Evolutionary conservation across 2,113 vertebrate species (phyloP), one percentile per base, ranked within the genome.

Genomic region (Takifugu flavidus): DNA sequence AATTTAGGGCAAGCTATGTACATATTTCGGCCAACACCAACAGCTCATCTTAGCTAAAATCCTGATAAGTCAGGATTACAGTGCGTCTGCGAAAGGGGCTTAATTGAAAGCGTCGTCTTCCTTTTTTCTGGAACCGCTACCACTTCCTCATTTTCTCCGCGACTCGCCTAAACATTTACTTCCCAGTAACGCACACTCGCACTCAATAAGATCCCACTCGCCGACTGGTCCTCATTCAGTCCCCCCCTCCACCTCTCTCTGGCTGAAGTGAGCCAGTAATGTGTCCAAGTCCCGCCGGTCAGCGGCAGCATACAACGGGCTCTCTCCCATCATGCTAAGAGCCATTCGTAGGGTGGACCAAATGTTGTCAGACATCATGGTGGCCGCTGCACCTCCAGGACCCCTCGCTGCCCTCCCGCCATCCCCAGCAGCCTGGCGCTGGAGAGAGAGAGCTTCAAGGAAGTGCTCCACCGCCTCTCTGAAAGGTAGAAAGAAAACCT

Each of bases 391-490:
- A 66, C n/a, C 92, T 43, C 83, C 86, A 0, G 86, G 89, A 2
- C 86, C 87, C 28, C 91, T 0, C 54, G 91, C 58, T 60, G 92
- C 79, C 82, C 91, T 15, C 59, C 91, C 62, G 78, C 92, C 65
- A 75, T 91, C 87, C 78, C 91, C 89, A 61, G 94, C 86, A 47
- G 94, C 91, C 91, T 97, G 94, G 81, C 93, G 93, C 85, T 99
- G 97, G 71, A 98, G 93, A 72, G 94, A 94, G 56, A 99, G 87
- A 28, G 97, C 96, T 82, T 99, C 97, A 6, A 99, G 82, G 79
- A 99, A 99, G 87, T 99, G 97, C 68, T 99, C 97, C 86, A 98
- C 95, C 1, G 96, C 97, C 82, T 99, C 97, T 46, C 97, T 99
- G 87, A n/a, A 44, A 31, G 64, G 58, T 52, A 5, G 14, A 51